Percentiles rank a stretch among this genome's conserved stretches.
Conservation (phyloP, 2,113 vertebrate genomes). For the Thermophis baileyi region DNA sequence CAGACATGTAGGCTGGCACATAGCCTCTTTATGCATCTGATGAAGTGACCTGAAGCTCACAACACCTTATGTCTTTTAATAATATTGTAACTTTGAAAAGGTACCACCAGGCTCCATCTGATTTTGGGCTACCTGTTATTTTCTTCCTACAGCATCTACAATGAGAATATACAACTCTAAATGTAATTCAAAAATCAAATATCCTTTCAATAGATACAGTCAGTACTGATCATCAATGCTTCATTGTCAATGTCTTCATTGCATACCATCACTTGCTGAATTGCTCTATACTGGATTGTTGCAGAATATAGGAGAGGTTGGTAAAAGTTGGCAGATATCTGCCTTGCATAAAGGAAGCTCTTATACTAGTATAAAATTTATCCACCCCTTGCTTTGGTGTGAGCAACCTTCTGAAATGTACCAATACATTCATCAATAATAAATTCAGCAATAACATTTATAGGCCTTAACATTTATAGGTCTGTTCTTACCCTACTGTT, state of each 20-base stretch:
- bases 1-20: neutral
- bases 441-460: constrained; percentile 3
- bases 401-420: neutral
- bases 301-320: neutral
- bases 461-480: neutral
- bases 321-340: neutral
- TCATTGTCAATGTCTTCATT: neutral
- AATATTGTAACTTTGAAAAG: neutral
- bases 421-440: neutral
- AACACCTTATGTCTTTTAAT: neutral
- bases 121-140: neutral
- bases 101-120: neutral
- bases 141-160: neutral
- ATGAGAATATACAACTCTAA: neutral
- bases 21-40: neutral
- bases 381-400: neutral
- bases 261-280: neutral
- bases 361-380: neutral
- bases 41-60: neutral
- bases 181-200: neutral
- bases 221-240: neutral
- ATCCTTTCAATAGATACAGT: neutral
- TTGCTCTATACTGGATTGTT: neutral
- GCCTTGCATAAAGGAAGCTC: neutral
- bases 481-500: constrained; percentile 64